Evolutionary conservation across 2,113 vertebrate genomes (phyloP).

Genomic region (Caretta caretta): DNA sequence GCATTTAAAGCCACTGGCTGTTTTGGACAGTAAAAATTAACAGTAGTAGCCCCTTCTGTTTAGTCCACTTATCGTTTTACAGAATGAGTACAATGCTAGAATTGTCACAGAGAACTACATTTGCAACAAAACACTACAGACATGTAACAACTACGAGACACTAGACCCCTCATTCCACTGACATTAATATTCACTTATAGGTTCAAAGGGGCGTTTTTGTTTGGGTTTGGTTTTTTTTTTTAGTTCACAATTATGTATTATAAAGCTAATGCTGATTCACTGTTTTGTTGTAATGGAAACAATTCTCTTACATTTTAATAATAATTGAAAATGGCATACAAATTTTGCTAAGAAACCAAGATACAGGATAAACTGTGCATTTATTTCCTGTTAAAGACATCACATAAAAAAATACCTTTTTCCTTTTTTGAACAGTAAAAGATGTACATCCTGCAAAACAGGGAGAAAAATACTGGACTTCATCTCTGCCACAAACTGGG

Average conservation of each 20-base stretch:
- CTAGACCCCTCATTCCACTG: neutral
- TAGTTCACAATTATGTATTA: neutral
- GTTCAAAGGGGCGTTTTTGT: neutral
- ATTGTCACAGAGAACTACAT: neutral
- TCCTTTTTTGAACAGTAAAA: neutral
- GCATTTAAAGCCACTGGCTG: neutral
- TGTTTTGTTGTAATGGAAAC: neutral
- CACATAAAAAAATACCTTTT: slow-evolving; percentile 72
- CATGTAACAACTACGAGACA: neutral
- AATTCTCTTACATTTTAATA: neutral
- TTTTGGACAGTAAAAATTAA: neutral
- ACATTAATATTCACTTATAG: neutral
- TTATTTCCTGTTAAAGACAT: neutral
- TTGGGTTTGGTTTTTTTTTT: neutral
- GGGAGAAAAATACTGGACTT: slow-evolving; percentile 85
- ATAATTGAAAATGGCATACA: neutral
- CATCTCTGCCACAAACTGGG: slow-evolving; percentile 81
- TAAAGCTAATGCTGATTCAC: neutral
- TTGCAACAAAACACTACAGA: neutral
- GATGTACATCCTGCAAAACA: slow-evolving; percentile 83
- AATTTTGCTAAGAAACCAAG: neutral
- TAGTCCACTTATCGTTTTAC: neutral
- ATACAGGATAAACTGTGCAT: neutral
- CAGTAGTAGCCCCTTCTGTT: neutral
- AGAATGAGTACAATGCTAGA: neutral